Evolutionary conservation across 2,888 invertebrate genomes (phyloP).

Genomic region (Hartigia nigra): DNA sequence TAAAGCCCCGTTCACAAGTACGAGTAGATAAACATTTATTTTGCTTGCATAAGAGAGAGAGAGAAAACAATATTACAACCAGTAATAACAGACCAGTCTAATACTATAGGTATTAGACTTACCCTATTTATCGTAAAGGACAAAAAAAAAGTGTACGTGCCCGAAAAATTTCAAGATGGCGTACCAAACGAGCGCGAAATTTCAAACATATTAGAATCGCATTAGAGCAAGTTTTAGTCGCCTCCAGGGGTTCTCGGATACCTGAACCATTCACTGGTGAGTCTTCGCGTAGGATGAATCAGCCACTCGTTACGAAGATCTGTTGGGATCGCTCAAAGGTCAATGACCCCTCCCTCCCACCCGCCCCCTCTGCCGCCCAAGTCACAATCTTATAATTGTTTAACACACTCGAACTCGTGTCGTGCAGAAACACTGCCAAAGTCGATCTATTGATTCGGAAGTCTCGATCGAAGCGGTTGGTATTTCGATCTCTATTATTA

Average conservation of each 20-base stretch:
- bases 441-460: not conserved
- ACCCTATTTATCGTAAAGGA: not conserved
- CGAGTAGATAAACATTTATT: not conserved
- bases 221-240: constrained; percentile 29
- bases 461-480: not conserved
- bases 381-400: constrained; percentile 44
- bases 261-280: not conserved
- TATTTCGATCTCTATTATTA: not conserved
- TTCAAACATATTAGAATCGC: constrained; percentile 40
- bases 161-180: not conserved
- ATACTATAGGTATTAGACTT: not conserved
- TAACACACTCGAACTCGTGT: constrained; percentile 11
- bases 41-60: too few species aligned
- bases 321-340: not conserved
- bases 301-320: not conserved
- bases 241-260: not conserved
- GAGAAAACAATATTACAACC: not conserved
- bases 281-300: constrained; percentile 35
- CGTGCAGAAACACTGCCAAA: not conserved
- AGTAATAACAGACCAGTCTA: not conserved
- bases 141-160: not conserved
- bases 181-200: not conserved
- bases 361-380: not conserved
- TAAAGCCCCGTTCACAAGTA: not conserved
- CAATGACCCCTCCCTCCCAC: not conserved